These are phyloP conservation scores for Pachypeltis micranthus DNA, from an alignment of 1,140 invertebrate genomes.

Conservation along the genomic window DNA sequence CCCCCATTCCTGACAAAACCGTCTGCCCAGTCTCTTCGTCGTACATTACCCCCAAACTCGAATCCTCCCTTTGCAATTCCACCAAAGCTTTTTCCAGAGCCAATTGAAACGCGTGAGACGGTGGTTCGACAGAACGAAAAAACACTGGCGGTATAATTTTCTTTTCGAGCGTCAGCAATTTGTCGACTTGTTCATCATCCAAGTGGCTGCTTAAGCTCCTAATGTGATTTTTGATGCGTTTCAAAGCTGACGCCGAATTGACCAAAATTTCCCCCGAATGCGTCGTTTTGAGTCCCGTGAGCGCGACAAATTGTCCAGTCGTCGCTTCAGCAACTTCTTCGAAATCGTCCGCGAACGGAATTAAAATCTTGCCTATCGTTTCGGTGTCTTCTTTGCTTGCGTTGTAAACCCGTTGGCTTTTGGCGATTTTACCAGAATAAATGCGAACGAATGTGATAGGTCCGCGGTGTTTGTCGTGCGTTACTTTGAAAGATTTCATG, in stretches of 20 bases:
- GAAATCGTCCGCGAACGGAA: constrained; percentile 77
- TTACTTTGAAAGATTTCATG: constrained; percentile 81
- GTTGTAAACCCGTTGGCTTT: constrained; percentile 66
- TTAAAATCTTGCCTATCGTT: constrained; percentile 51
- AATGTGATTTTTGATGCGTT: neutral
- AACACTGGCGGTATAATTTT: constrained; percentile 86
- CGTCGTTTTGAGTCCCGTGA: constrained; percentile 60
- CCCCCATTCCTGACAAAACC: constrained; percentile 87
- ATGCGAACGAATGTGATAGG: constrained; percentile 77
- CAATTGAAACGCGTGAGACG: constrained; percentile 60
- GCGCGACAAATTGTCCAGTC: constrained; percentile 80
- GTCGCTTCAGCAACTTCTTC: constrained; percentile 51
- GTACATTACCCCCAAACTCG: constrained; percentile 67
- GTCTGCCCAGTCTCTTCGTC: constrained; percentile 76
- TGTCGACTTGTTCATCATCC: constrained; percentile 30
- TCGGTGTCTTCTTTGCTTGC: constrained; percentile 51
- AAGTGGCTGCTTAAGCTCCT: constrained; percentile 19
- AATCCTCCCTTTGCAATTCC: constrained; percentile 83
- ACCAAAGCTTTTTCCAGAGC: constrained; percentile 72
- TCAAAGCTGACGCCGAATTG: neutral
- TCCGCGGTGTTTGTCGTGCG: constrained; percentile 80
- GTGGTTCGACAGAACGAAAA: constrained; percentile 91
- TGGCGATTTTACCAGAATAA: constrained; percentile 68
- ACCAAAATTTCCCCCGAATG: neutral
- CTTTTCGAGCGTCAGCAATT: constrained; percentile 37